These are phyloP conservation scores for Archivesica marissinica DNA, from an alignment of 1,140 invertebrate species.

Conservation along the genomic window DNA sequence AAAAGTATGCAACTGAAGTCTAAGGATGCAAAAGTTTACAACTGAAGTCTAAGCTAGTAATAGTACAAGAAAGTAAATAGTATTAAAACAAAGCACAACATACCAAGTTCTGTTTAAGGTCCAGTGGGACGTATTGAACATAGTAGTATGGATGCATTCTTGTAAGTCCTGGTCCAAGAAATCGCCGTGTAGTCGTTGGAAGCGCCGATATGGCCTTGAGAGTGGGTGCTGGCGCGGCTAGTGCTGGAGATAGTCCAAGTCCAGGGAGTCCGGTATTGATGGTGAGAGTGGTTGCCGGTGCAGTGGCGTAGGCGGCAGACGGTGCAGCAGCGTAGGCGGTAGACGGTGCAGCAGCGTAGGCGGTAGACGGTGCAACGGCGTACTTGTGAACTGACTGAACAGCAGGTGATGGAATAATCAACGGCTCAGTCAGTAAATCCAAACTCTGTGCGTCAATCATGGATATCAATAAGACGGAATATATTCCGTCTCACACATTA, in stretches of 20 bases:
- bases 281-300: slow-evolving; percentile 20
- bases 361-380: slow-evolving; percentile 17
- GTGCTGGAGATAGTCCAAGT: slow-evolving; percentile 6
- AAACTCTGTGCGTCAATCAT: slow-evolving; percentile 62
- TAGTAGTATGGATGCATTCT: slow-evolving; percentile 81
- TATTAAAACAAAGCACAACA: neutral
- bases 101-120: slow-evolving; percentile 72
- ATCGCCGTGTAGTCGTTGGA: slow-evolving; percentile 33
- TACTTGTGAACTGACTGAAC: slow-evolving; percentile 48
- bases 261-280: slow-evolving; percentile 58
- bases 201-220: slow-evolving; percentile 36
- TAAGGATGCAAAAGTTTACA: neutral
- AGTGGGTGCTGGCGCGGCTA: slow-evolving; percentile 48
- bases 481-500: slow-evolving; percentile 14
- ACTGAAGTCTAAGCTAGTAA: neutral
- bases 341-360: slow-evolving; percentile 30
- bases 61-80: neutral
- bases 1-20: too few species aligned
- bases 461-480: slow-evolving; percentile 47
- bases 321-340: slow-evolving; percentile 7
- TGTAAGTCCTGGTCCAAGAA: slow-evolving; percentile 64
- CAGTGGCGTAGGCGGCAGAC: slow-evolving; percentile 1
- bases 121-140: slow-evolving; percentile 78
- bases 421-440: slow-evolving; percentile 55
- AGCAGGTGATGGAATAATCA: slow-evolving; percentile 23